These are phyloP conservation scores for Stichodactyla mertensii DNA, from an alignment of 64 coral and sea anemone species.

Conservation along the genomic window DNA sequence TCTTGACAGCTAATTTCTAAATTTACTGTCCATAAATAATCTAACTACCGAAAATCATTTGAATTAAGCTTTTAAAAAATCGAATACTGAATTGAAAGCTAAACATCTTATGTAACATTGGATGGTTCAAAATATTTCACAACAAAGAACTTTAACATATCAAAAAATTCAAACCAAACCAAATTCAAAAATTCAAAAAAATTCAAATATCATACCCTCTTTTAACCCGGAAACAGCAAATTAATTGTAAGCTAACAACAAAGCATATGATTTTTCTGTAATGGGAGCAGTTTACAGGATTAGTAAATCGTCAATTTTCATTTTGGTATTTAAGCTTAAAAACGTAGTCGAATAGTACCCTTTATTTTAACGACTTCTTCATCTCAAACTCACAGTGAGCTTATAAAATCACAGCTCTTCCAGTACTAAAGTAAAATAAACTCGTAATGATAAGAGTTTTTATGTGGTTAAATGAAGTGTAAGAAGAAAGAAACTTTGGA, in stretches of 20 bases:
- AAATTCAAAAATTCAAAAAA: too few species aligned
- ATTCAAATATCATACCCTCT: background rate
- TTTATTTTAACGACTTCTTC: too few species aligned
- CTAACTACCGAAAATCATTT: background rate
- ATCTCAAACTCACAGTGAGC: too few species aligned
- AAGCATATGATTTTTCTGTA: background rate
- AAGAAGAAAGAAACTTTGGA: background rate
- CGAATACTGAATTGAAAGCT: background rate
- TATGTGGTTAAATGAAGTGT: background rate
- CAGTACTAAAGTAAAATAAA: background rate
- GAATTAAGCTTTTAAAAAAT: background rate
- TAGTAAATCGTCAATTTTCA: background rate
- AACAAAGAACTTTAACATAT: background rate
- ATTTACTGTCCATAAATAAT: background rate
- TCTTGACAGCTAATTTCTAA: background rate
- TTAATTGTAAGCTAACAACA: background rate
- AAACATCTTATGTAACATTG: background rate
- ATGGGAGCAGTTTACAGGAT: background rate
- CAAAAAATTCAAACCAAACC: background rate
- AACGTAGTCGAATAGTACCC: background rate
- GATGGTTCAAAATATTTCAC: background rate
- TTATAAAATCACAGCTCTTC: background rate
- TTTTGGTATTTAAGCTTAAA: background rate
- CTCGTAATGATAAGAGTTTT: background rate
- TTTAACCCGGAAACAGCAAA: conserved; percentile 3